Base-by-base conservation (phyloP, 2,888 invertebrate species). In the Drosophila merina region DNA sequence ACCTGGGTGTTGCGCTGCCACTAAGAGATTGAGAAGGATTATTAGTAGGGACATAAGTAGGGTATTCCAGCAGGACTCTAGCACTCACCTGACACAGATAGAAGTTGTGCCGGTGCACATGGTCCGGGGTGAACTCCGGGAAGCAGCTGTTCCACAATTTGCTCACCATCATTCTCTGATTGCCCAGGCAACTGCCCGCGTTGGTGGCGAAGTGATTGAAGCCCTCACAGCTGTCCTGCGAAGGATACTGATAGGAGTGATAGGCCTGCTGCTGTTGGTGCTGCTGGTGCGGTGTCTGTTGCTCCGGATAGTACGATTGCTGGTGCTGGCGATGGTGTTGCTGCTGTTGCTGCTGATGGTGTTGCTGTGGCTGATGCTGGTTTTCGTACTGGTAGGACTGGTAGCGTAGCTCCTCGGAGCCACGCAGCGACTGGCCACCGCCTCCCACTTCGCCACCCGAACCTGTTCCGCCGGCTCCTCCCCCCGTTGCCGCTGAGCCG, bases 1-100 rank as follows among this genome's bases (percentile, higher is more conserved):
- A 92, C 92, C 79, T 92, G 92, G 12, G 92, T 92, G 56, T 91
- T 91, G 56, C 92, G 90, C 74, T 92, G 92, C 92, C 92, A 92
- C 91, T 92, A 42, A 33, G 56, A 10, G 25, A 26, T 7, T 26
- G 8, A 6, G 3, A 0, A 2, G n/a, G 5, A 33, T 12, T 26
- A 25, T 36, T 12, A n/a, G n/a, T 6, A 4, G 6, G 2, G 12
- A 48, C 1, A 40, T 12, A 28, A 6, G 28, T 5, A 28, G 28
- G 20, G 42, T 44, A 49, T 42, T 45, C 9, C 14, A 9, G 9
- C 30, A 26, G 40, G 20, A 20, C 58, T 52, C n/a, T 6, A 2
- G 5, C 1, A 74, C 87, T 88, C 66, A 91, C 91, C 89, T 91
- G 91, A 71, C 92, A 92, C 66, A 92, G 76, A 70, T 92, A 92